Evolutionary conservation across 1,140 invertebrate genomes (phyloP), one percentile per base, ranked within the genome.

Genomic region (Hermetia illucens): DNA sequence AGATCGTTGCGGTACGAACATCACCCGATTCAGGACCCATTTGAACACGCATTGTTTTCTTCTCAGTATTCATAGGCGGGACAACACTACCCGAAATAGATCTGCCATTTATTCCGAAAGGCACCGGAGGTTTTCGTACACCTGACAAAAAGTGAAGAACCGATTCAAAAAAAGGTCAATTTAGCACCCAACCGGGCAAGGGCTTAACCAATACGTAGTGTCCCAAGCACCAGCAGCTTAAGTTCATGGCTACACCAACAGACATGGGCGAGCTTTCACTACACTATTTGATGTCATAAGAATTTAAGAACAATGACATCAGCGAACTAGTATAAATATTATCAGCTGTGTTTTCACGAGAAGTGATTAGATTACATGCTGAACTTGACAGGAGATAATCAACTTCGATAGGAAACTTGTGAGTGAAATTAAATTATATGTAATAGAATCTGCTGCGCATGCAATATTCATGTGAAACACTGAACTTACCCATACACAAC

Each of bases 81-180:
- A 24, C 57, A 13, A 34, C 39, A 34, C 39, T 40, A 9, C 39
- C 69, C 8, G 69, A 71, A 36, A 62, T 58, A 3, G 61, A 63
- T n/a, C 71, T 62, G 10, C 63, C 63, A 25, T 39, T 39, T 18
- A 17, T 10, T 13, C 70, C 69, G 51, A 72, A 73, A 33, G 71
- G 70, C 38, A 73, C 63, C 3, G 70, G 70, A 4, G 71, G 70
- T 53, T 72, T 72, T 42, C 68, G 63, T 22, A 41, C 21, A n/a
- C 40, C 40, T 35, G 31, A 30, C 19, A 34, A 30, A 22, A 4
- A 27, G 18, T 27, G 21, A n/a, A 37, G 19, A 27, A 17, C n/a
- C 18, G 12, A 13, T 16, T 27, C 6, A 35, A n/a, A 21, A 35
- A 22, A n/a, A n/a, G n/a, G n/a, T n/a, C n/a, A n/a, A n/a, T n/a